Evolutionary conservation across 2,113 vertebrate genomes (phyloP), one percentile per base, ranked within the genome.

Genomic region (Eptesicus fuscus): DNA sequence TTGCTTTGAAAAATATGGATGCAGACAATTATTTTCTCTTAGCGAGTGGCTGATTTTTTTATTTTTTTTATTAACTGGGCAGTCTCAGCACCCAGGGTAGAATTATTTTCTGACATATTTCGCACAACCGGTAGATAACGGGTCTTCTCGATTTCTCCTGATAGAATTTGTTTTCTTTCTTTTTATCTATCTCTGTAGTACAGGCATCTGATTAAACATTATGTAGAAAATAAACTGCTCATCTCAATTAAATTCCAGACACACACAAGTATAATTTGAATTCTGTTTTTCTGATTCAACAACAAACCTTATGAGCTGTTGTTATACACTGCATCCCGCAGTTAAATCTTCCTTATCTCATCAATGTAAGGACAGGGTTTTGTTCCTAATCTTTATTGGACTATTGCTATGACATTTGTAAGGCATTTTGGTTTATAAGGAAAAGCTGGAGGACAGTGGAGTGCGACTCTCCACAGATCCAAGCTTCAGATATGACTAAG

Each of bases 1-100:
- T 97, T 95, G 74, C 95, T 98, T 96, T 97, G 93, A 90, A 96
- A 96, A 95, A 96, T 90, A 65, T 12, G 97, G 86, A 97, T 93
- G 94, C 71, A 88, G 88, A 97, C 53, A 98, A 97, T 97, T 96
- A 93, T 96, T 90, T 97, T 96, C 93, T 96, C 87, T 76, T 95
- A 96, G 95, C 22, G 23, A 94, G 95, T 91, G 79, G 96, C 93
- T 97, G 91, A 95, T 96, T 76, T 91, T 94, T 94, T 97, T 96
- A 96, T 44, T 74, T 44, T 35, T 51, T 78, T 77, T 97, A 97
- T 97, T 96, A 97, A 95, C 93, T 89, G 89, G 90, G 49, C 47
- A 82, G 95, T 83, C 67, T 95, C 79, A 56, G 74, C 1, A 8
- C 76, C 88, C 86, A 85, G 93, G 42, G 93, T 93, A 96, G 95